These are phyloP conservation scores for Iguana delicatissima DNA, from an alignment of 2,797 vertebrate genomes.

Conservation along the genomic window DNA sequence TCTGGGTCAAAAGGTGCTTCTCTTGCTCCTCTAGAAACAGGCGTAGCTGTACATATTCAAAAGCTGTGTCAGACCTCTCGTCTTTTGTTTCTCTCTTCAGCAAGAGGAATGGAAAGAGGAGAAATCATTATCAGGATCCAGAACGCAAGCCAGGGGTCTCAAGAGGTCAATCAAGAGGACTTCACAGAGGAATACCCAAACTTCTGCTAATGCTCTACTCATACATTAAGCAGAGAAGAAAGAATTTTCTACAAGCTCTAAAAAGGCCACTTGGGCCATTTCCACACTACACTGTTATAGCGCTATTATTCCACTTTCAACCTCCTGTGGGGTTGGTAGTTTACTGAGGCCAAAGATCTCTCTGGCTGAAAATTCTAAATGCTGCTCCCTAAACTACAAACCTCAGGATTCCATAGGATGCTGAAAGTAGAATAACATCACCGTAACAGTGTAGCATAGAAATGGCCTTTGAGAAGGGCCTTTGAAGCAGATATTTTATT, in stretches of 20 bases:
- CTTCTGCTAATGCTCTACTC: no score
- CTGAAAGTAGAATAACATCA: no score
- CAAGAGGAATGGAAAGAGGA: background rate
- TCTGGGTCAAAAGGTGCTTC: background rate
- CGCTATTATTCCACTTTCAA: no score
- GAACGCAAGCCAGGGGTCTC: background rate
- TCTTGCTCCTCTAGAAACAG: constrained; percentile 7
- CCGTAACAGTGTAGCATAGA: no score
- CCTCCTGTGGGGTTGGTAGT: no score
- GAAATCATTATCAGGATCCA: background rate
- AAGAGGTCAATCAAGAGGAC: background rate
- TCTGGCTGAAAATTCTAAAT: no score
- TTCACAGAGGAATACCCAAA: background rate
- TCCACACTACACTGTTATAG: no score
- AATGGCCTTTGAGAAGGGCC: background rate
- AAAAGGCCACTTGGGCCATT: background rate
- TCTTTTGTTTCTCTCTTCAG: background rate
- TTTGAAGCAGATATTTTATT: background rate
- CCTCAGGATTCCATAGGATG: no score
- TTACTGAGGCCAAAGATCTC: no score
- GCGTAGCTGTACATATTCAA: background rate
- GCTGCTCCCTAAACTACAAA: no score
- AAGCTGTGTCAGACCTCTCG: background rate
- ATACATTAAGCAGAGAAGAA: background rate
- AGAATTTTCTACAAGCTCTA: background rate